Evolutionary conservation across 35 echinoderm and acorn worm genomes (phyloP), one percentile per base, ranked within the genome.

Genomic region (Strongylocentrotus purpuratus): DNA sequence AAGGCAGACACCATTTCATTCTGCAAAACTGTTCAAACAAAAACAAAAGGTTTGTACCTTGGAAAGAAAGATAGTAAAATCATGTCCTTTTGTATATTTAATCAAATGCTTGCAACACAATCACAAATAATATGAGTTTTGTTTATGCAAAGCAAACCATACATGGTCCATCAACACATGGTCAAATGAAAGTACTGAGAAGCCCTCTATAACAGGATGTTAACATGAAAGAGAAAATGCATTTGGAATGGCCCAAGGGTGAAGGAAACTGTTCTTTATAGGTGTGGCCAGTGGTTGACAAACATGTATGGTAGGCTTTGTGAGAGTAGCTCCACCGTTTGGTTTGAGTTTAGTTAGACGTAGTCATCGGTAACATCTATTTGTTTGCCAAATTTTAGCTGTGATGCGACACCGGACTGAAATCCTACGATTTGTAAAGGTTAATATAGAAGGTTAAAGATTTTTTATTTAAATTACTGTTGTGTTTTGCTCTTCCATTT

Each of bases 401-500:
- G 45, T 89, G 32, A 89, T 89, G 33, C 33, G 33, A 89, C 45
- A 89, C 87, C 32, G 87, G 87, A 45, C 87, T 89, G 87, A 89
- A 89, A 89, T 89, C 87, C 45, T 89, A 89, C 32, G 12, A 89
- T 46, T 45, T 33, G 32, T 33, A 33, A 89, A 89, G 45, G 87
- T 78, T 78, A n/a, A 78, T 4, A 28, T 78, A 78, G 65, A 45
- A 89, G 87, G 87, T 89, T 45, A 35, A 89, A 33, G 87, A 87
- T 87, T 45, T 46, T 33, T 45, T 8, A 86, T 20, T 13, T n/a
- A 45, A 89, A 89, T 41, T 41, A 89, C 87, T 46, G 20, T 89
- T 89, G 87, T 89, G 87, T 89, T 89, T 89, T 89, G 87, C 87
- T 89, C 87, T 89, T 89, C 87, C 87, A 89, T 6, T 89, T 89